Base-by-base conservation (phyloP, 2,888 invertebrate species). In the Lycophotia porphyrea region DNA sequence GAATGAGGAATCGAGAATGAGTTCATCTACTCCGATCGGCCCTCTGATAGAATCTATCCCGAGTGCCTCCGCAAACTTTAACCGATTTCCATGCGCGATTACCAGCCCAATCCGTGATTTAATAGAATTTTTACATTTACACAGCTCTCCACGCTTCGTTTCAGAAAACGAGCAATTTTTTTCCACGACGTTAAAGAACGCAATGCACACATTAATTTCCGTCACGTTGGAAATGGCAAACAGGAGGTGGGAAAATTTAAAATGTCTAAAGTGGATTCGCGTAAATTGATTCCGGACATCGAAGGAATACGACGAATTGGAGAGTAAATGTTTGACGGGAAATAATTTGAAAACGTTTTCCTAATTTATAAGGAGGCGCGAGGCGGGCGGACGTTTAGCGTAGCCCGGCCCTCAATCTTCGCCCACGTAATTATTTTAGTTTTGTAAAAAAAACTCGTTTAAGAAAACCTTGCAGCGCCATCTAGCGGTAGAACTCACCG, bases 151-250 rank as follows among this genome's bases (percentile, higher is more conserved):
- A 82, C 79, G 86, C 84, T 87, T 84, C 87, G 88, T 87, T 90
- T 82, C 89, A 79, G 76, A 81, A 91, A 91, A 89, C 85, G 87
- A 88, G 84, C 87, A 90, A 87, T 87, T 91, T 91, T 89, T 90
- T 87, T 88, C 87, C 85, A 84, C 84, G 77, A 78, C 71, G 82
- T 85, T 83, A 81, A 88, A 89, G 92, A 93, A 94, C 91, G 93
- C 92, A 93, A 91, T 92, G 95, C 93, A 95, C 93, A 95, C 95
- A 95, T 94, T 94, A 94, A 96, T 95, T 95, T 95, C 93, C 94
- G 91, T 93, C 93, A 91, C 93, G 93, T 93, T 90, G 86, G 72
- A 83, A 88, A 88, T 90, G 87, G 92, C 92, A 94, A 92, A 93
- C 92, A 92, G 90, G 87, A 85, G 87, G 91, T 91, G 90, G 90